These are phyloP conservation scores for Oxyruncus cristatus DNA, from an alignment of 2,113 vertebrate species.

Conservation along the genomic window DNA sequence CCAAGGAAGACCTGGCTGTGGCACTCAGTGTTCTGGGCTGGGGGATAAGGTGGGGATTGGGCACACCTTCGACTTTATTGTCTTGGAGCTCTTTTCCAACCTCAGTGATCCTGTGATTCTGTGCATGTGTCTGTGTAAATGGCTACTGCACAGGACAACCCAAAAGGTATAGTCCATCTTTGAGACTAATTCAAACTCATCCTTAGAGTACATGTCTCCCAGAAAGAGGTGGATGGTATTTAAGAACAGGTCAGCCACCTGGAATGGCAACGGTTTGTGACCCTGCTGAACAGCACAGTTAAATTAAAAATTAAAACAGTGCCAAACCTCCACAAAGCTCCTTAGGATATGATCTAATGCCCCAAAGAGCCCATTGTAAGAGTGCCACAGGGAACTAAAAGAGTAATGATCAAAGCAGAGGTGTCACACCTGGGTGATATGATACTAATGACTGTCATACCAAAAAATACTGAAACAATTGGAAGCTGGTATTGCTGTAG, in stretches of 20 bases:
- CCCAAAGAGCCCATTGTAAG: background rate
- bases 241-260: background rate
- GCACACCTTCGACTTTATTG: background rate
- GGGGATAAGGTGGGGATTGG: background rate
- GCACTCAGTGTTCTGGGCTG: background rate
- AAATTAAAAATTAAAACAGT: background rate
- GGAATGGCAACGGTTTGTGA: background rate
- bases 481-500: background rate
- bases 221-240: background rate
- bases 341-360: background rate
- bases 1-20: background rate
- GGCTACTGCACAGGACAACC: background rate
- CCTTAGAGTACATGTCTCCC: background rate
- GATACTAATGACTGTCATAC: background rate
- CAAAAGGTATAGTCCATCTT: background rate
- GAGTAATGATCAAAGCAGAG: background rate
- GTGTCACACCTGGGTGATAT: too few species aligned
- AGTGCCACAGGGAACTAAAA: background rate
- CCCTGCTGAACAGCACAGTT: background rate
- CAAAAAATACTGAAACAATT: background rate
- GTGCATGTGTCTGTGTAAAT: accelerated
- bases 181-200: background rate
- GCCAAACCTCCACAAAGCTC: background rate
- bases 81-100: background rate
- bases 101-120: background rate